Percentiles rank a stretch among this genome's conserved stretches.
phyloP scores from a whole-genome alignment of 2,888 invertebrate genomes.

The Leptarthrus brevirostris region DNA sequence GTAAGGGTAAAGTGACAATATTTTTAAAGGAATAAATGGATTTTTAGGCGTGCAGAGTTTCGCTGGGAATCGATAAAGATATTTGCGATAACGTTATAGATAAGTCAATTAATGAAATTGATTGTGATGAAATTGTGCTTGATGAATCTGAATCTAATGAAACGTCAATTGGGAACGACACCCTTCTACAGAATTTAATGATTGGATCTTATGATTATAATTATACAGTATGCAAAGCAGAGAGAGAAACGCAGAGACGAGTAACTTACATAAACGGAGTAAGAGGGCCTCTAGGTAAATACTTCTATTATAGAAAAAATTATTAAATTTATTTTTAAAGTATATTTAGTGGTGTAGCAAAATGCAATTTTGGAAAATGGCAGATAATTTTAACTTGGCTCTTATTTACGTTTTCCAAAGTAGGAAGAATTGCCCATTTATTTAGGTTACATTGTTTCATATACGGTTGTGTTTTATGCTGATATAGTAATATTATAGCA shows the following conservation, averaged over 20 bases:
- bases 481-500: no score
- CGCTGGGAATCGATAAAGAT: constrained; percentile 61
- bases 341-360: no score
- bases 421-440: no score
- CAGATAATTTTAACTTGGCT: no score
- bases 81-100: constrained; percentile 64
- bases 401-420: no score
- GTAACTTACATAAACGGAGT: constrained; percentile 63
- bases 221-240: constrained; percentile 65
- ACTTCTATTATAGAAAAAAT: no score
- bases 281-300: constrained; percentile 64
- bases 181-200: background rate
- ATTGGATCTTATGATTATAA: constrained; percentile 58
- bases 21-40: background rate
- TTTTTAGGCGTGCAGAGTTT: constrained; percentile 63
- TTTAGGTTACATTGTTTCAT: no score
- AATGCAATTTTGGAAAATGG: no score
- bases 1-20: constrained; percentile 45
- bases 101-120: constrained; percentile 61
- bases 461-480: no score
- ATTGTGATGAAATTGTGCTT: constrained; percentile 59
- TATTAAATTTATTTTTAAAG: no score
- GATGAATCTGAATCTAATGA: background rate
- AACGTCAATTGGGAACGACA: background rate
- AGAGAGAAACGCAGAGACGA: constrained; percentile 64